Percentiles rank a stretch among this genome's conserved stretches.
Conservation (phyloP, 2,797 vertebrate genomes). For the Lepus oiostolus region DNA sequence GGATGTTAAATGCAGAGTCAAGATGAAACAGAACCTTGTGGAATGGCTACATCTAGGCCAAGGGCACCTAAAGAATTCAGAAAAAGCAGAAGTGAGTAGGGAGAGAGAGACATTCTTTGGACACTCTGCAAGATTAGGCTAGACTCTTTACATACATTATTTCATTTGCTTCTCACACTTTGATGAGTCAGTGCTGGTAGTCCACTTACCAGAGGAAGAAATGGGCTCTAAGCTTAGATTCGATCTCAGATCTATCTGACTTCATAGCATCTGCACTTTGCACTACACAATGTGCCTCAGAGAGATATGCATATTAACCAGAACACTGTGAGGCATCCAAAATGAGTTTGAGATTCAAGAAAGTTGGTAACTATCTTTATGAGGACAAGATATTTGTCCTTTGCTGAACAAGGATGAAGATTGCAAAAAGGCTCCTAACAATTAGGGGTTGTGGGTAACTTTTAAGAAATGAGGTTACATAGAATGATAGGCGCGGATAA, state of each 20-base stretch:
- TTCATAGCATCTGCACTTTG: neutral
- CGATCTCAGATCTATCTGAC: neutral
- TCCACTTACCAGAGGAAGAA: neutral
- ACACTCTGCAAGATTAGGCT: too few species aligned
- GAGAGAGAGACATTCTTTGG: neutral
- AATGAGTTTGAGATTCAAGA: constrained; percentile 12
- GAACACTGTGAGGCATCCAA: neutral
- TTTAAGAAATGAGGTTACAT: constrained; percentile 53
- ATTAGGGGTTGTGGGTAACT: neutral
- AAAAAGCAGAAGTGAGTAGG: neutral
- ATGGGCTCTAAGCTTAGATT: neutral
- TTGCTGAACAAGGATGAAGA: neutral
- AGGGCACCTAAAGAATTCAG: neutral
- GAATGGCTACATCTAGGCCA: neutral
- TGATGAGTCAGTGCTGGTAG: neutral
- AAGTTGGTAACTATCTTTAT: constrained; percentile 3
- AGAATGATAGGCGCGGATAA: neutral
- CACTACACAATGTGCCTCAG: neutral
- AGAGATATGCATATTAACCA: neutral
- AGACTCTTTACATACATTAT: neutral
- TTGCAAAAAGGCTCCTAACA: constrained; percentile 32
- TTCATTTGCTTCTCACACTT: constrained; percentile 35
- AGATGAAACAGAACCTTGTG: neutral
- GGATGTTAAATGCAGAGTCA: constrained; percentile 34
- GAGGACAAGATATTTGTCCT: constrained; percentile 9